Conservation (phyloP, 2,113 vertebrate species). For the Seriola quinqueradiata region DNA sequence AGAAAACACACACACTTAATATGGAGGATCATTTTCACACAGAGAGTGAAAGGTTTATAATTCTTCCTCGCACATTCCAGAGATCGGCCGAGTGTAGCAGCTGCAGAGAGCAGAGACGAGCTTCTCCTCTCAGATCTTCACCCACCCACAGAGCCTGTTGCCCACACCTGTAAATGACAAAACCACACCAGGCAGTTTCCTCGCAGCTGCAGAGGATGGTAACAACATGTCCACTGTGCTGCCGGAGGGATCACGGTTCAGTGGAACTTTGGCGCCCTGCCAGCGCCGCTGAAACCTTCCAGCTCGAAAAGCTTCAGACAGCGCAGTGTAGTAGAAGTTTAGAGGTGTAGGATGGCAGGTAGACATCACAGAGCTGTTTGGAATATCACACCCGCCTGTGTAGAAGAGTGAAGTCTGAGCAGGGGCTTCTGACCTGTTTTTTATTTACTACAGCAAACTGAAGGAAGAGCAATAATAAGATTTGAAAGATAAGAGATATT, state of each 20-base stretch:
- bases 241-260: constrained; percentile 18
- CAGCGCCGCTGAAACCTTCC: constrained; percentile 41
- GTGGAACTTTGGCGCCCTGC: constrained; percentile 47
- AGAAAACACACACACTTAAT: constrained; percentile 44
- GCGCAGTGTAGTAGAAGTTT: not conserved
- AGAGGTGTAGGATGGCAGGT: constrained; percentile 30
- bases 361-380: constrained; percentile 43
- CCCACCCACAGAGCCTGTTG: constrained; percentile 42
- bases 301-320: constrained; percentile 44
- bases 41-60: constrained; percentile 8
- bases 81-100: constrained; percentile 40
- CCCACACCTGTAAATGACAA: constrained; percentile 63
- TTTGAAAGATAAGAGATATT: not conserved
- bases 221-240: constrained; percentile 51
- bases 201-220: constrained; percentile 47
- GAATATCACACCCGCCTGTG: constrained; percentile 66
- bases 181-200: constrained; percentile 36
- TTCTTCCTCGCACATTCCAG: constrained; percentile 29
- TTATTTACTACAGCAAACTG: constrained; percentile 7
- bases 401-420: not conserved
- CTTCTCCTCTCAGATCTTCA: constrained; percentile 17
- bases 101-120: constrained; percentile 14
- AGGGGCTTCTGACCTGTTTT: constrained; percentile 3
- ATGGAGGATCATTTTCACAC: constrained; percentile 36
- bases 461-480: not conserved